Evolutionary conservation across 1,140 invertebrate genomes (phyloP).

Genomic region (Helicorthomorpha holstii): DNA sequence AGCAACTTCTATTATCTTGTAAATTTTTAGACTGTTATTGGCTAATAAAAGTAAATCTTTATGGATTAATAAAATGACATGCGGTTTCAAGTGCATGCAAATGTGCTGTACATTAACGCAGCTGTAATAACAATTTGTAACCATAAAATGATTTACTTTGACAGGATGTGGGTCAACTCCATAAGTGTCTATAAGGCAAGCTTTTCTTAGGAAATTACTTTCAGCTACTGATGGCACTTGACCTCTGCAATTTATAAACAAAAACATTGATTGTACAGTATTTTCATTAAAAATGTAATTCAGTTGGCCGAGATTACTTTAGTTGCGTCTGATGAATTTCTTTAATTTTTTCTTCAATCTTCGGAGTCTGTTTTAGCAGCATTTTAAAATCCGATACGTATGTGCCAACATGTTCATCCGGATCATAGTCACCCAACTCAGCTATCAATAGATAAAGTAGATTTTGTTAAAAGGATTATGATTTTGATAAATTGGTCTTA

Average conservation of each 20-base stretch:
- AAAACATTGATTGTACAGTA: not conserved
- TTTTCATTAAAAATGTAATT: too few relatives aligned
- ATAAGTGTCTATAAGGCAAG: constrained; percentile 81
- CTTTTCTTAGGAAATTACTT: constrained; percentile 66
- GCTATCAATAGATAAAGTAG: constrained; percentile 39
- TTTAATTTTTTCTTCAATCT: constrained; percentile 70
- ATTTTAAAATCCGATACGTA: constrained; percentile 85
- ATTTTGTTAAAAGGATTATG: too few relatives aligned
- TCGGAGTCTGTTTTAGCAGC: constrained; percentile 76
- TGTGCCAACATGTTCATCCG: constrained; percentile 66
- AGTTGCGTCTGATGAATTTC: constrained; percentile 60
- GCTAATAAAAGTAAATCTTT: too few relatives aligned
- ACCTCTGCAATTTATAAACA: constrained; percentile 18
- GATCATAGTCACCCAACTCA: constrained; percentile 86
- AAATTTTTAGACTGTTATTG: too few relatives aligned
- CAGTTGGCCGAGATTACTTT: constrained; percentile 36
- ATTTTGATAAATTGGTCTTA: constrained; percentile 25
- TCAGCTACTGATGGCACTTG: constrained; percentile 43
- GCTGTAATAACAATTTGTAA: too few relatives aligned
- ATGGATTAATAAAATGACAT: too few relatives aligned
- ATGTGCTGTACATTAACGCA: too few relatives aligned
- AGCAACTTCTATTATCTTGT: too few relatives aligned
- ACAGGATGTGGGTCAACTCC: constrained; percentile 94
- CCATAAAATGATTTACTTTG: constrained; percentile 57
- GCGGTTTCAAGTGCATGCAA: too few relatives aligned